Percentiles rank a stretch among this genome's conserved stretches.
Conservation (phyloP, 2,888 invertebrate species). For the Oasisia sp. region DNA sequence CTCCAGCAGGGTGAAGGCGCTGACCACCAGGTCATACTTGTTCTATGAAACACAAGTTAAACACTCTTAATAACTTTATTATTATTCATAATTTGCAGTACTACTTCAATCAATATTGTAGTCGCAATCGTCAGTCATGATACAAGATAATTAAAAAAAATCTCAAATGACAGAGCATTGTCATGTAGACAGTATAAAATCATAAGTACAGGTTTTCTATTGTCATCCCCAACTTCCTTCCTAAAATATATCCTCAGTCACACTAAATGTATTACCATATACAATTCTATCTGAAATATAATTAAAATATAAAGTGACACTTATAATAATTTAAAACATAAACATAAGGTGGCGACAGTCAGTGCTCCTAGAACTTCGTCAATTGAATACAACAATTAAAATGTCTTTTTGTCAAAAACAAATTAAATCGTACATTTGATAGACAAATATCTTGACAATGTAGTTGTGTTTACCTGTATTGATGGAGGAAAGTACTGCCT, state of each 20-base stretch:
- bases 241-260: background rate
- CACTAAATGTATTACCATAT: background rate
- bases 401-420: background rate
- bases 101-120: too few species aligned
- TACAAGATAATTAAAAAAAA: too few species aligned
- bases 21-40: constrained; percentile 81
- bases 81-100: background rate
- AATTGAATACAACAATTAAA: background rate
- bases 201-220: constrained; percentile 14
- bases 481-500: constrained; percentile 83
- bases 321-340: background rate
- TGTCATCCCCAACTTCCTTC: too few species aligned
- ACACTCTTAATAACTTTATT: background rate
- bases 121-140: too few species aligned
- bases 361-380: background rate
- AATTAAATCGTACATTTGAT: too few species aligned
- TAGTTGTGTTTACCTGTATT: constrained; percentile 66
- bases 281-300: background rate
- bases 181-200: too few species aligned
- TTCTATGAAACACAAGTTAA: constrained; percentile 43
- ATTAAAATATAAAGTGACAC: background rate
- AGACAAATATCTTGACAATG: background rate
- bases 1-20: constrained; percentile 85
- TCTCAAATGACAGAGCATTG: too few species aligned
- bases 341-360: background rate